Percentiles rank a stretch among this genome's conserved stretches.
Conservation (phyloP, 2,888 invertebrate species). For the Torymus aiolomorphi region DNA sequence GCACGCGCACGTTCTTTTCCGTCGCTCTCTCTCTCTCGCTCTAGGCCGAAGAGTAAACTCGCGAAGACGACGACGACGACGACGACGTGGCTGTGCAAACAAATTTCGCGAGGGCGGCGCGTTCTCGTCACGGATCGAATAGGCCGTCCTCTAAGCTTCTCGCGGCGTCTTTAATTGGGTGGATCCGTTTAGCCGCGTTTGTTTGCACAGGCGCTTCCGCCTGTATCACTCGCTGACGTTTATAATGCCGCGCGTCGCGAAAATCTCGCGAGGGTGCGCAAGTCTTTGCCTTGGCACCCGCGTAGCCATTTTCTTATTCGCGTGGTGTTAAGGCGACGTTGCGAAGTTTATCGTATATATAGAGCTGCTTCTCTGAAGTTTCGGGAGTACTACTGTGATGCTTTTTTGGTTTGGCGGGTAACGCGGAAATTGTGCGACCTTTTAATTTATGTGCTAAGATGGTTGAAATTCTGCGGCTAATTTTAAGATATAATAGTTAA, state of each 20-base stretch:
- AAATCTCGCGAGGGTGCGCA: neutral
- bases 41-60: slow-evolving; percentile 74
- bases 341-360: no score
- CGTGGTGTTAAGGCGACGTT: no score
- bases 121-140: neutral
- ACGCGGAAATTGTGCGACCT: no score
- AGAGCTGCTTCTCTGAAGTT: no score
- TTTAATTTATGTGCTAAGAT: no score
- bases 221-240: slow-evolving; percentile 30
- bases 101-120: slow-evolving; percentile 15
- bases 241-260: neutral
- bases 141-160: neutral
- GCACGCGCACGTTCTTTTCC: neutral
- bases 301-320: slow-evolving; percentile 38
- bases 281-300: slow-evolving; percentile 25
- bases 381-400: no score
- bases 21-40: slow-evolving; percentile 14
- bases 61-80: slow-evolving; percentile 2
- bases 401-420: neutral
- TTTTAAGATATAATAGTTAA: no score
- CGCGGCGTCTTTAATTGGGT: slow-evolving; percentile 63
- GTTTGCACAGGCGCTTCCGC: slow-evolving; percentile 64
- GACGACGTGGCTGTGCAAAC: neutral
- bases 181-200: slow-evolving; percentile 62
- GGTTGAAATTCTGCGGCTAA: no score